Evolutionary conservation across 2,113 vertebrate genomes (phyloP).

Genomic region (Hypocryptadius cinnamomeus): DNA sequence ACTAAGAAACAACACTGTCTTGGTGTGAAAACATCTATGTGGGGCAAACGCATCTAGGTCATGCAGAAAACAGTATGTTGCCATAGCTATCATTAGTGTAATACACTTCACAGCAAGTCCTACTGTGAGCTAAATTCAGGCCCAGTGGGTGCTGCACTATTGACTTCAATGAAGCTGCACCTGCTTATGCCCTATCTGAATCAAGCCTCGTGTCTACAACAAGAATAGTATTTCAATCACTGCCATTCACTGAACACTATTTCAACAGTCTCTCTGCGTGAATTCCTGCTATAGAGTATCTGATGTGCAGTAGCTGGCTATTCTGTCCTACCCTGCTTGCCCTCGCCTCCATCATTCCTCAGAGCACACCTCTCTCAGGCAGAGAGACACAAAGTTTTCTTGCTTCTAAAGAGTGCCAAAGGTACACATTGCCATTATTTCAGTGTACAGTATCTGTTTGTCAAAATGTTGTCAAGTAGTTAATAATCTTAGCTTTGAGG

Average conservation of each 20-base stretch:
- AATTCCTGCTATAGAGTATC: neutral
- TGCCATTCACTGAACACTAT: slow-evolving; percentile 15
- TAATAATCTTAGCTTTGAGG: neutral
- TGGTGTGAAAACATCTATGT: slow-evolving; percentile 51
- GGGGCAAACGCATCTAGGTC: slow-evolving; percentile 64
- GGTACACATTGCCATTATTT: neutral
- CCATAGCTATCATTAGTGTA: slow-evolving; percentile 58
- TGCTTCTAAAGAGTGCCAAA: neutral
- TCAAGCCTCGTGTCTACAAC: neutral
- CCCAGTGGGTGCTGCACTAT: slow-evolving; percentile 62
- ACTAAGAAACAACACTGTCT: slow-evolving; percentile 17
- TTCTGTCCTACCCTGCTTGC: neutral
- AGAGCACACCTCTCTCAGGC: neutral
- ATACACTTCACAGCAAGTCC: slow-evolving; percentile 60
- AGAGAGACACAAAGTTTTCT: neutral
- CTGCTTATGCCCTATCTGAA: slow-evolving; percentile 24
- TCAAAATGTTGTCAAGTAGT: neutral
- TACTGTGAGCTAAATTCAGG: slow-evolving; percentile 68
- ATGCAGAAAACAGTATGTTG: slow-evolving; percentile 62
- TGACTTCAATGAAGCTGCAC: slow-evolving; percentile 60
- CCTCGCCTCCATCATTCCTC: neutral
- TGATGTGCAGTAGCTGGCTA: neutral
- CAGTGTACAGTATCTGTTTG: neutral
- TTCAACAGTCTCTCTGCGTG: slow-evolving; percentile 18
- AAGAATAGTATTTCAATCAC: slow-evolving; percentile 43